Percentiles rank a stretch among this genome's conserved stretches.
Conservation (phyloP, 2,113 vertebrate species). For the Lepus americanus region DNA sequence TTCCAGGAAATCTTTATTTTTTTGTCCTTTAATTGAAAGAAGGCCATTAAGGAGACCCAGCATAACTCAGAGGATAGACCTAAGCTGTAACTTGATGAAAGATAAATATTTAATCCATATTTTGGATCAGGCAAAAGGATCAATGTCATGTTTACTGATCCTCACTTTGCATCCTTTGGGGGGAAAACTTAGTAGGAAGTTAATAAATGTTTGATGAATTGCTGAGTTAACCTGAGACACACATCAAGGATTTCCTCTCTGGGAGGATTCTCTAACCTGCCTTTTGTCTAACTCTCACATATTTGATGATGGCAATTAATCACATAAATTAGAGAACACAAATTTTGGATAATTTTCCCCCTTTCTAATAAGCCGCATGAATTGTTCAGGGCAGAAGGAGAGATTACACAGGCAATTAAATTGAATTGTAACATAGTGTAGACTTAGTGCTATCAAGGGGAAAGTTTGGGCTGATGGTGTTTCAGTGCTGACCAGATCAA, state of each 20-base stretch:
- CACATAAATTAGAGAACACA: slow-evolving; percentile 20
- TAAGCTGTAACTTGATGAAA: not conserved
- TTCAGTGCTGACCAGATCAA: not conserved
- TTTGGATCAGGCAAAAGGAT: not conserved
- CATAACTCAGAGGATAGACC: not conserved
- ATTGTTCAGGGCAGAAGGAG: slow-evolving; percentile 25
- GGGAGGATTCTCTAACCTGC: not conserved
- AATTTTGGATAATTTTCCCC: slow-evolving; percentile 12
- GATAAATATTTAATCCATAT: not conserved
- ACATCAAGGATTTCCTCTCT: not conserved
- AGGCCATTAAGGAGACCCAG: not conserved
- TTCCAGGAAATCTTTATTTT: not conserved
- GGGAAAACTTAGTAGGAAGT: not conserved
- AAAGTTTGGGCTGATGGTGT: slow-evolving; percentile 40
- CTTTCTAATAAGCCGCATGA: slow-evolving; percentile 58
- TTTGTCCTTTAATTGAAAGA: not conserved
- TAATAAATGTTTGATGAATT: not conserved
- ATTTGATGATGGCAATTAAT: slow-evolving; percentile 48
- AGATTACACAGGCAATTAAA: slow-evolving; percentile 41
- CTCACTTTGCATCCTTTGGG: slow-evolving; percentile 12
- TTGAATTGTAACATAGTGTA: not conserved
- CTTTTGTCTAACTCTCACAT: not conserved
- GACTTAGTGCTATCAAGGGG: slow-evolving; percentile 45
- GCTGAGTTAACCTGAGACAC: not conserved
- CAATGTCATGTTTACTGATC: not conserved